Base-by-base conservation (phyloP, 2,888 invertebrate species). In the Agriopis aurantiaria region DNA sequence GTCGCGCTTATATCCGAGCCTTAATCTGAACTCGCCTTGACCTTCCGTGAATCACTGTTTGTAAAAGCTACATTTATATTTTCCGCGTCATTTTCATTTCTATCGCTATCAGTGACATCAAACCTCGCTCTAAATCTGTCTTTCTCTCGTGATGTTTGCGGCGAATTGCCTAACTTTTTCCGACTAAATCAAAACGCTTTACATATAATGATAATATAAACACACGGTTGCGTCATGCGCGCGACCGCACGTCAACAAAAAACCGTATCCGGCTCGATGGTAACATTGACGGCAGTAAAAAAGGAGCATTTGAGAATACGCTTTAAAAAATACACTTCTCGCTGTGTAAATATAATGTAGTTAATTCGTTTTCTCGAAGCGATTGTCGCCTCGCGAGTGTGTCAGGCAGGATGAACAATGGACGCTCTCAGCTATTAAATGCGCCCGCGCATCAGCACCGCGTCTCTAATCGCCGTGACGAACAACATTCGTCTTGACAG, bases 201-300 rank as follows among this genome's bases (percentile, higher is more conserved):
- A 81, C 83, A 84, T 85, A 79, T 85, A 79, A 81, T 76, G 80
- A 81, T 85, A 87, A 81, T 83, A 88, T 85, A 85, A 87, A 88
- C 83, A 85, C 75, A 79, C 74, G 81, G 78, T 92, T 88, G 79
- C 92, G 90, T 92, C 92, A 92, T 80, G 79, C 78, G 61, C 69
- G 75, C 78, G 78, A 76, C 80, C 74, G 82, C 82, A 82, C 82
- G 83, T 83, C 69, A 71, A 80, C 85, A 85, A 88, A 89, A 91
- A 88, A 85, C 74, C 81, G 86, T 85, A 92, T 92, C 92, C 92
- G 92, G 91, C 88, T 92, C 80, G 71, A 84, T 80, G 80, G 87
- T 86, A 88, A 85, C 81, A 83, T 77, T 78, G 78, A 82, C 85
- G 77, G 78, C 76, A 76, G 80, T 80, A 84, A 86, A 86, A 87